phyloP scores from a whole-genome alignment of 2,113 vertebrate genomes.

The Mionectes macconnelli region DNA sequence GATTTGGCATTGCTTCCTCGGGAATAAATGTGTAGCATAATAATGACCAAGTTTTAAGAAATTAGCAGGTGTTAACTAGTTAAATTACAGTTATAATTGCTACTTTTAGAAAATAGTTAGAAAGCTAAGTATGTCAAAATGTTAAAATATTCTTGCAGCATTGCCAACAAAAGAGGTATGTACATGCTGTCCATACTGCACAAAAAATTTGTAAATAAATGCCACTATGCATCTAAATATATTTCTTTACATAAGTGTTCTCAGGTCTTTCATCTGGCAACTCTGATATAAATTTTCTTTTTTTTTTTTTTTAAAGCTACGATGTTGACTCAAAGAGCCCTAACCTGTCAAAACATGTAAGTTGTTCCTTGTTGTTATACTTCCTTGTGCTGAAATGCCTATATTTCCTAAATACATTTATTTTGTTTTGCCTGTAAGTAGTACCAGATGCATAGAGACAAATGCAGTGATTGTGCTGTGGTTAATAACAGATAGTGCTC shows the following conservation, averaged over 20 bases:
- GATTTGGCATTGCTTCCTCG: not conserved
- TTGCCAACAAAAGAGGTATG: not conserved
- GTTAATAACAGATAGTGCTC: not conserved
- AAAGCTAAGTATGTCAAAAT: not conserved
- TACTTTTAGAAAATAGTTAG: not conserved
- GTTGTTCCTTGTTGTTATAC: conserved; percentile 13
- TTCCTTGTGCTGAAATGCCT: not conserved
- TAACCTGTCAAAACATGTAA: conserved; percentile 96
- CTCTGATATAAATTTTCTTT: not conserved
- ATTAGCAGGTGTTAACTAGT: not conserved
- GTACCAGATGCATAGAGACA: not conserved
- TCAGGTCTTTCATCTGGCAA: not conserved
- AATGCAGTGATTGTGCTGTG: not conserved
- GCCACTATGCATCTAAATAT: not conserved
- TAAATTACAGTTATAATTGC: not conserved
- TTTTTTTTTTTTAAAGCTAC: conserved; percentile 75
- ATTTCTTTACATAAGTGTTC: not conserved
- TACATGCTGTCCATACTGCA: not conserved
- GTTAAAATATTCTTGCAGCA: not conserved
- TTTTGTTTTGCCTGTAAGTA: not conserved
- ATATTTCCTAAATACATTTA: not conserved
- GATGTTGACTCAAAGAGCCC: conserved; percentile 97
- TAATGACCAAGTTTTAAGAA: not conserved
- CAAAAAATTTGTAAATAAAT: not conserved
- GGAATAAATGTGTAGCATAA: not conserved